Percentiles rank a stretch among this genome's conserved stretches.
Conservation (phyloP, 2,888 invertebrate species). For the Athetis lepigone region DNA sequence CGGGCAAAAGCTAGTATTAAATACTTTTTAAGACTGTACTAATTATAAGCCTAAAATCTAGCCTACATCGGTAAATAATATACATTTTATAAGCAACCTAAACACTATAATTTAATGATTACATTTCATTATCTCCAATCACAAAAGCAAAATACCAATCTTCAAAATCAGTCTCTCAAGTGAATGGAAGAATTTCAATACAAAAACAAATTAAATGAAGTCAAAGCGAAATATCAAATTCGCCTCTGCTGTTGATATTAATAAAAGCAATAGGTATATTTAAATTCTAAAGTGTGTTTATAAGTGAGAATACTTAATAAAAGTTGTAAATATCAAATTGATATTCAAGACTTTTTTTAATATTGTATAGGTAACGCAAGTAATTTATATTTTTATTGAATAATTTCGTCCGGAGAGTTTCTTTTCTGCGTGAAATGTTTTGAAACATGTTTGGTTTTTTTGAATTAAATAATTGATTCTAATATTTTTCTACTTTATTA, state of each 20-base stretch:
- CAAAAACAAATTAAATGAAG: not conserved
- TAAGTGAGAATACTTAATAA: not conserved
- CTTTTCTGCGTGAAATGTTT: too few relatives aligned
- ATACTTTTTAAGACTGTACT: too few relatives aligned
- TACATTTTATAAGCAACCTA: not conserved
- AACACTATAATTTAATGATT: not conserved
- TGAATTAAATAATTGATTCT: too few relatives aligned
- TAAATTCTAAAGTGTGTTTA: not conserved
- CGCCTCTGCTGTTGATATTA: not conserved
- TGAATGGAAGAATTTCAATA: not conserved
- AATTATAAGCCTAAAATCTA: not conserved
- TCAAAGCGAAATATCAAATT: not conserved
- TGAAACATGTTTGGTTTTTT: too few relatives aligned
- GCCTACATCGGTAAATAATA: not conserved
- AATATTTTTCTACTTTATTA: too few relatives aligned
- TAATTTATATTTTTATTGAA: slow-evolving; percentile 5
- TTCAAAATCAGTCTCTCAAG: slow-evolving; percentile 4
- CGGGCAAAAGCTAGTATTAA: too few relatives aligned
- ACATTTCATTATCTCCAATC: not conserved
- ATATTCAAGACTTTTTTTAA: slow-evolving; percentile 8
- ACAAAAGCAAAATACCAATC: not conserved
- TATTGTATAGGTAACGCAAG: not conserved
- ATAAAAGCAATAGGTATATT: not conserved
- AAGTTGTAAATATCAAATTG: not conserved
- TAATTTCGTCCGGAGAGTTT: too few relatives aligned